These are phyloP conservation scores for Aurelia aurita DNA, from an alignment of 30 jellyfish, hydroid and myxozoan genomes.

Conservation along the genomic window DNA sequence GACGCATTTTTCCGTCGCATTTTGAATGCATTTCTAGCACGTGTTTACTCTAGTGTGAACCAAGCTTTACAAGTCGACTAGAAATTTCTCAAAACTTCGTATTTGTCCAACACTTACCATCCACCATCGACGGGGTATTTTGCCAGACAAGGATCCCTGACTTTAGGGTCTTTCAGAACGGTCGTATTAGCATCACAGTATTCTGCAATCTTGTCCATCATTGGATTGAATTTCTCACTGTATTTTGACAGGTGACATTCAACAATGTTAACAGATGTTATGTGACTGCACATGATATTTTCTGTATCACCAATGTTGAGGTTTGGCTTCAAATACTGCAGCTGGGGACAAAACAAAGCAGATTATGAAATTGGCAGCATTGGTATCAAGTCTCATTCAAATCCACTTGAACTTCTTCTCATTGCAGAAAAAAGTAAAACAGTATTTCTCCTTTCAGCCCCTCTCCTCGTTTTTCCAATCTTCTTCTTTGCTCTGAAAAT, in stretches of 20 bases:
- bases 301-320: slow-evolving; percentile 14
- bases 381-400: too few species aligned
- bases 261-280: slow-evolving; percentile 20
- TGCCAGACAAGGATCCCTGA: slow-evolving; percentile 49
- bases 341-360: neutral
- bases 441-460: too few species aligned
- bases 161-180: slow-evolving; percentile 1
- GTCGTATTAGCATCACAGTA: slow-evolving; percentile 15
- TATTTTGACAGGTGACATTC: slow-evolving; percentile 29
- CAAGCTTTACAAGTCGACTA: too few species aligned
- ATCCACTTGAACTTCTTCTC: too few species aligned
- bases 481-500: too few species aligned
- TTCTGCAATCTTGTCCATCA: slow-evolving; percentile 60
- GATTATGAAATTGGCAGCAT: neutral
- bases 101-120: slow-evolving; percentile 29
- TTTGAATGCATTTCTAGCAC: too few species aligned
- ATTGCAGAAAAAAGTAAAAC: too few species aligned
- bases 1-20: too few species aligned
- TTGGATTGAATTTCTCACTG: slow-evolving; percentile 17
- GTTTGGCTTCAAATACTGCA: neutral
- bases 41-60: too few species aligned
- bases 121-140: slow-evolving; percentile 50
- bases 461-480: too few species aligned
- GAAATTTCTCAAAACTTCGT: neutral
- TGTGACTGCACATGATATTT: slow-evolving; percentile 23